Base-by-base conservation (phyloP, 2,113 vertebrate species). In the Ceyx cyanopectus region DNA sequence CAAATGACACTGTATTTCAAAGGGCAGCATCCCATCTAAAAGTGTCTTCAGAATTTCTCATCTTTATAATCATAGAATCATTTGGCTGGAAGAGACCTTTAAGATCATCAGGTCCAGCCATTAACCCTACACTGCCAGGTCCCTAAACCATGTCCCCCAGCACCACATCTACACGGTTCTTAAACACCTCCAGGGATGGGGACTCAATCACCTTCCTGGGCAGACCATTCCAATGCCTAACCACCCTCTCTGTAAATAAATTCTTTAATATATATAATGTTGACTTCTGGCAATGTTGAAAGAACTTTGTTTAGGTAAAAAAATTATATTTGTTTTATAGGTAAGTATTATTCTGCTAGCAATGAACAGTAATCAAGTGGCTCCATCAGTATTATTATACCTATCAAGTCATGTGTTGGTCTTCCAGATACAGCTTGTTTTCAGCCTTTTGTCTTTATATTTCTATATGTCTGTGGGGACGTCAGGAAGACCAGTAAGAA, bases 321-420 rank as follows among this genome's bases (percentile, higher is more conserved):
- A 66, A 85, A 80, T 77, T 12, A 23, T 89, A 73, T 92, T 91
- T 50, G 32, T 41, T 95, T 87, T 63, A 46, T 70, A 63, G 70
- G 46, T 34, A 46, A 80, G 32, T 68, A 9, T 26, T 82, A 85
- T 84, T 91, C 63, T 85, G 37, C 79, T 67, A 17, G 63, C 15
- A 2, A 30, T 63, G 51, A 68, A 43, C 63, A 92, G 87, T 76
- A 89, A 77, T 78, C 20, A 51, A 81, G 70, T 50, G 78, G 40
- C 79, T 74, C 63, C 37, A 23, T 76, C 53, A 48, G 23, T 63
- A 12, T 48, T 74, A 24, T 30, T 77, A 24, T 26, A 79, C 30
- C 51, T 69, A 24, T 69, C 20, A 46, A 94, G 60, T 66, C 20
- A 2, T 32, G 43, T 26, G 51, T 69, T 4, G 0, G 43, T 46